A percentile compares a stretch with the other conserved stretches of the same genome.
Evolutionary conservation across 2,888 invertebrate species (phyloP).

Genomic region (Diarsia dahlii): DNA sequence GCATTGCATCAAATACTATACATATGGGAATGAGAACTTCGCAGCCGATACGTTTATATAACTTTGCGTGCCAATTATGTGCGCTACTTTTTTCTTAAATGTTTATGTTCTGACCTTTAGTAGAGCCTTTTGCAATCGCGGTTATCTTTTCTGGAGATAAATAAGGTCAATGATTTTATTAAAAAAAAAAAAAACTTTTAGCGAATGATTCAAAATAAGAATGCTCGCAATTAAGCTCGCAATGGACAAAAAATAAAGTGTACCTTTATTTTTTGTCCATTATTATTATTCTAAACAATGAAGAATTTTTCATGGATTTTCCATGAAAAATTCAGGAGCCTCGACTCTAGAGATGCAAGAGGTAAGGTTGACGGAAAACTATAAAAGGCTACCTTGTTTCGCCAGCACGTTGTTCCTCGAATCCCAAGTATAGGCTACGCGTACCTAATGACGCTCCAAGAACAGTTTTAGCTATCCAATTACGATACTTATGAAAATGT

Average conservation of each 20-base stretch:
- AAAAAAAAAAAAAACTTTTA: neutral
- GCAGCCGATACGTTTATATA: constrained; percentile 73
- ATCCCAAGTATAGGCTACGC: constrained; percentile 26
- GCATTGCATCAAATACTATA: constrained; percentile 85
- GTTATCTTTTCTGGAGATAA: neutral
- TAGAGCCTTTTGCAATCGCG: neutral
- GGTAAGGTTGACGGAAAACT: neutral
- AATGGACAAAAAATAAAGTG: neutral
- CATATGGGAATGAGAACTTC: constrained; percentile 77
- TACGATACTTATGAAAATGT: constrained; percentile 51
- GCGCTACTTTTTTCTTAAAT: constrained; percentile 47
- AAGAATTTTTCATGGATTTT: neutral
- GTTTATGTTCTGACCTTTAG: constrained; percentile 38
- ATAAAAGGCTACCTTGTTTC: constrained; percentile 27
- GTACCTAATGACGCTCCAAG: constrained; percentile 44
- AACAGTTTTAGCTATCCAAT: constrained; percentile 55
- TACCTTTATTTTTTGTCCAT: neutral
- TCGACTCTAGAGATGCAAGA: neutral
- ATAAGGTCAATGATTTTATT: neutral
- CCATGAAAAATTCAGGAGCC: neutral
- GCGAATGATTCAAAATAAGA: neutral
- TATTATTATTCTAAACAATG: neutral
- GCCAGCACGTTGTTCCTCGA: constrained; percentile 34
- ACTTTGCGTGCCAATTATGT: constrained; percentile 66
- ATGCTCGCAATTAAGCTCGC: neutral